Evolutionary conservation across 2,888 invertebrate species (phyloP), one percentile per base, ranked within the genome.

Genomic region (Escarpia spicata): DNA sequence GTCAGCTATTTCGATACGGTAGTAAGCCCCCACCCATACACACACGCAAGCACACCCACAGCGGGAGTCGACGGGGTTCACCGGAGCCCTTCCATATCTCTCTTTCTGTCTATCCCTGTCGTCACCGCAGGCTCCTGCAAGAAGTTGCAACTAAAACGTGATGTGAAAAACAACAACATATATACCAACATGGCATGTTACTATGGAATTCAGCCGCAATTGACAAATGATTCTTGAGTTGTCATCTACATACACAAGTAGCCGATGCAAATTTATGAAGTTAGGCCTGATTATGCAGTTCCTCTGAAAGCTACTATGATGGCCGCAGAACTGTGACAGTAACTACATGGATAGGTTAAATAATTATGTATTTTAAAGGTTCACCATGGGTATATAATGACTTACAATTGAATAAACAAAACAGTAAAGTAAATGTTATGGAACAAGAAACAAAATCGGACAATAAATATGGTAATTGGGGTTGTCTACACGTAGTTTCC

Each of bases 141-240:
- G 75, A 75, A 75, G 75, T 75, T 75, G 75, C 75, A 75, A 75
- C 75, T 6, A 75, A 75, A 75, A 75, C 75, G 75, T 75, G 75
- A 75, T 26, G 26, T 1, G 75, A 75, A 15, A 26, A 26, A 26
- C 75, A 75, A n/a, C 75, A 75, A 75, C 75, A 2, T n/a, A 75
- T 26, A 26, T 6, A 75, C 75, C 6, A 75, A 75, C n/a, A 26
- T 26, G 75, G 75, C n/a, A 75, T 26, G 75, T 26, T 75, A 75
- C 26, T n/a, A n/a, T 19, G 75, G 75, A 75, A 75, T n/a, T 75
- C 75, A 75, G 26, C 26, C 26, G 75, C 6, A 26, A 6, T n/a
- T 75, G 75, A 75, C 19, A 75, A 75, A 75, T 75, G 75, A 26
- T 75, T 26, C n/a, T 15, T 26, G 75, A 3, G 75, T 19, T 3